A percentile compares a stretch with the other conserved stretches of the same genome.
These are phyloP conservation scores for Tragelaphus scriptus DNA, from an alignment of 2,113 vertebrate species.

Conservation along the genomic window DNA sequence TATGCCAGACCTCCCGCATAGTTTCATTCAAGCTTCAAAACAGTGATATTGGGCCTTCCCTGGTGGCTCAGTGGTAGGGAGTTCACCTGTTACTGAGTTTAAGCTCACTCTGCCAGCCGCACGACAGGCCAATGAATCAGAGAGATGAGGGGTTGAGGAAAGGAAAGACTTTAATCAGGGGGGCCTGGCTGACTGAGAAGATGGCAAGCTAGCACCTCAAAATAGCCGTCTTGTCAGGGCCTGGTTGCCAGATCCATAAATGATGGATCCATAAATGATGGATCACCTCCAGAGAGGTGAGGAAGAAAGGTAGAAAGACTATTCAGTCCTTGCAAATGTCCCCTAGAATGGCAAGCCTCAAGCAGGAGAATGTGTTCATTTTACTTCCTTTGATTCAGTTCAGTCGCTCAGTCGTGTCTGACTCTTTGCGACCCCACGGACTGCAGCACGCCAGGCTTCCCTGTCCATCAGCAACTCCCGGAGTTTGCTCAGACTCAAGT, in stretches of 20 bases:
- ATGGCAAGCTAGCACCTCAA: neutral
- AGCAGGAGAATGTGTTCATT: neutral
- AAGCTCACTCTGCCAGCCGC: neutral
- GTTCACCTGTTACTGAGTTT: neutral
- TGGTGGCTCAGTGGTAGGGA: neutral
- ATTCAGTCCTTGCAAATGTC: neutral
- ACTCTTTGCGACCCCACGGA: neutral
- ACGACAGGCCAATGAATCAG: neutral
- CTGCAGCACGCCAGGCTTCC: neutral
- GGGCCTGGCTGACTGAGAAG: neutral
- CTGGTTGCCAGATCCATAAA: neutral
- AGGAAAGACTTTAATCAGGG: neutral
- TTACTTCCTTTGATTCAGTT: neutral
- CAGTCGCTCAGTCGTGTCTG: neutral
- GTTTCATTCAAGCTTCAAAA: neutral
- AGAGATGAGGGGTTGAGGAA: neutral
- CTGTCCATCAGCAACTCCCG: neutral
- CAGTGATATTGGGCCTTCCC: neutral
- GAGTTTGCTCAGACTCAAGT: neutral
- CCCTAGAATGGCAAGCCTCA: neutral
- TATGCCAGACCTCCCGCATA: rapidly evolving
- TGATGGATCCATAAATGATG: neutral
- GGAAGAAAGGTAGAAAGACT: neutral
- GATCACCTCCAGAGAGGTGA: neutral
- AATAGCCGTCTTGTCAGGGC: neutral